Percentiles rank a stretch among this genome's conserved stretches.
Evolutionary conservation across 2,113 vertebrate genomes (phyloP).

Genomic region (Aleadryas rufinucha): DNA sequence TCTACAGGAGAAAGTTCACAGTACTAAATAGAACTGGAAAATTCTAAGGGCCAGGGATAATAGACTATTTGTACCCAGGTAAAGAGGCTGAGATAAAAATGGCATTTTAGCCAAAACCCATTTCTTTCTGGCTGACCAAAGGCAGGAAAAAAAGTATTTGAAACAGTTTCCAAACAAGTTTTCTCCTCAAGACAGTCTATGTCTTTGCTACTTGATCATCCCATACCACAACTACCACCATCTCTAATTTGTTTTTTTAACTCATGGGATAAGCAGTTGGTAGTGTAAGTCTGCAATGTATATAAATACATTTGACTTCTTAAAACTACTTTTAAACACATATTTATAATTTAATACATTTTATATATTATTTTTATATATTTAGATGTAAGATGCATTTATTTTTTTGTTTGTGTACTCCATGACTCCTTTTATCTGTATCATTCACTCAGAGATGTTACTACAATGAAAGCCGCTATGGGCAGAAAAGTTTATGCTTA

Average conservation of each 20-base stretch:
- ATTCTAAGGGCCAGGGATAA: neutral
- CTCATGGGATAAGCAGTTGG: neutral
- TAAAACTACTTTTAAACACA: neutral
- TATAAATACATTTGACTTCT: neutral
- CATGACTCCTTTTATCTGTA: neutral
- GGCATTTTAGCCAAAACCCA: neutral
- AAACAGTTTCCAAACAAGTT: neutral
- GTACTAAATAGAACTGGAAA: neutral
- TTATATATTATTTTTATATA: neutral
- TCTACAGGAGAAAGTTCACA: neutral
- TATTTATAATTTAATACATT: neutral
- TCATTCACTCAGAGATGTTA: neutral
- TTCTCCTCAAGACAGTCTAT: fast-evolving
- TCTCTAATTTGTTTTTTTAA: neutral
- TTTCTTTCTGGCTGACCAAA: neutral
- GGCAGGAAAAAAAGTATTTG: neutral
- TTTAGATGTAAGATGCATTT: neutral
- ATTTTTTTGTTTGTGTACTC: neutral
- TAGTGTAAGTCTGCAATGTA: neutral
- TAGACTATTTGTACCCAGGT: neutral
- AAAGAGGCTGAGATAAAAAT: neutral
- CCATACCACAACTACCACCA: neutral
- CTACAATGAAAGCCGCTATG: neutral
- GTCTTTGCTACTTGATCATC: neutral
- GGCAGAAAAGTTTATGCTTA: neutral